phyloP scores from a whole-genome alignment of 2,797 vertebrate genomes.

The Podarcis lilfordi region DNA sequence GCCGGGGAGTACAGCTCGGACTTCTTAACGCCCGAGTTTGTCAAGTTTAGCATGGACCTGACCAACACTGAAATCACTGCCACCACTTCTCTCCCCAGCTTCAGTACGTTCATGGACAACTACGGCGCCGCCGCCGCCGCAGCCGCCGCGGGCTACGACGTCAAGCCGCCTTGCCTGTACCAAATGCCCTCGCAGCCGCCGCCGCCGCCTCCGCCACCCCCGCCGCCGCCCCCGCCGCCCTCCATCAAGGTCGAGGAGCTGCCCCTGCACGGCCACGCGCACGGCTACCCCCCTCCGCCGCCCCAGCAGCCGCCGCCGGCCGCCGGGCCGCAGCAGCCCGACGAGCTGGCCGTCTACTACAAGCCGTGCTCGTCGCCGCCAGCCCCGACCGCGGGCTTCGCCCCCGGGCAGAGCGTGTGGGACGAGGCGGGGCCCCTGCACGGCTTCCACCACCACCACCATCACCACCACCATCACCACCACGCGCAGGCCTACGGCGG shows the following conservation, averaged over 20 bases:
- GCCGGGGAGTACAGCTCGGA: conserved; percentile 92
- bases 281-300: conserved; percentile 93
- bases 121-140: conserved; percentile 90
- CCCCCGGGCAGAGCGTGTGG: conserved; percentile 90
- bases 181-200: conserved; percentile 97
- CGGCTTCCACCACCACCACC: conserved; percentile 90
- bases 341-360: conserved; percentile 98
- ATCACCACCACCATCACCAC: conserved; percentile 88
- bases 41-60: conserved; percentile 99
- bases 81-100: conserved; percentile 88
- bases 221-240: conserved; percentile 92
- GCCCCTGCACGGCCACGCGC: conserved; percentile 96
- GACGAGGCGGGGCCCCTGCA: conserved; percentile 97
- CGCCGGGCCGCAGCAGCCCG: conserved; percentile 91
- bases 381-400: conserved; percentile 89
- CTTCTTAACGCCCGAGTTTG: conserved; percentile 97
- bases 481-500: conserved; percentile 92
- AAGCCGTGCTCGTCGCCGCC: conserved; percentile 92
- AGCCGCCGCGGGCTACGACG: conserved; percentile 90
- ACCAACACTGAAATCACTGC: conserved; percentile 95
- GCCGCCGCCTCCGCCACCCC: conserved; percentile 79
- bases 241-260: conserved; percentile 99
- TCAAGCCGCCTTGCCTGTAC: conserved; percentile 95
- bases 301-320: conserved; percentile 94
- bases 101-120: conserved; percentile 89